A percentile compares a stretch with the other conserved stretches of the same genome.
These are phyloP conservation scores for Drosophila orena DNA, from an alignment of 1,140 invertebrate genomes.

Conservation along the genomic window DNA sequence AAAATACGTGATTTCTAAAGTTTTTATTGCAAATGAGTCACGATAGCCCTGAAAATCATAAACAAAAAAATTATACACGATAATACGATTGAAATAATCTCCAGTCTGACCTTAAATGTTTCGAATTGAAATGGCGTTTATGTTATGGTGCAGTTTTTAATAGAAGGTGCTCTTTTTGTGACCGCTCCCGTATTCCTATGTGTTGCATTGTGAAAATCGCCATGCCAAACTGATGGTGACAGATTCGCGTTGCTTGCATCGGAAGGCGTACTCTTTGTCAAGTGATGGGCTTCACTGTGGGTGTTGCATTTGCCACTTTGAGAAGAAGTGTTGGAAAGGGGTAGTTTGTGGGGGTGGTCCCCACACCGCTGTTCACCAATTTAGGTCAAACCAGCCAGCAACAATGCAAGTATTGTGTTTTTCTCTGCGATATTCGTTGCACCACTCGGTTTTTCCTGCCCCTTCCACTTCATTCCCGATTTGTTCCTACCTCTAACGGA, in stretches of 20 bases:
- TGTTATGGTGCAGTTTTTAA: no score
- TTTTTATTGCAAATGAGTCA: background rate
- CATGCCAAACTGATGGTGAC: conserved; percentile 9
- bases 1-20: background rate
- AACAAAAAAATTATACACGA: no score
- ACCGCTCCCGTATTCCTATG: background rate
- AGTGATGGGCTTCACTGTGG: conserved; percentile 11
- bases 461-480: background rate
- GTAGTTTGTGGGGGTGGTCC: background rate
- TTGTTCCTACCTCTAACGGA: no score
- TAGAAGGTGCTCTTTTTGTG: background rate
- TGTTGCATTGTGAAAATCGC: background rate
- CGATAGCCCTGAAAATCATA: background rate
- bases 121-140: no score
- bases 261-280: conserved; percentile 4
- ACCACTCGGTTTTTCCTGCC: background rate
- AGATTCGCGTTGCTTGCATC: conserved; percentile 17
- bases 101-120: no score
- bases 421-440: conserved; percentile 9
- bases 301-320: conserved; percentile 11
- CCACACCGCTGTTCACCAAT: conserved; percentile 24
- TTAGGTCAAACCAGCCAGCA: conserved; percentile 48
- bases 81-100: no score
- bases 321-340: background rate
- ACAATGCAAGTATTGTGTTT: conserved; percentile 11